Base-by-base conservation (phyloP, 1,140 invertebrate genomes). In the Euwallacea similis region DNA sequence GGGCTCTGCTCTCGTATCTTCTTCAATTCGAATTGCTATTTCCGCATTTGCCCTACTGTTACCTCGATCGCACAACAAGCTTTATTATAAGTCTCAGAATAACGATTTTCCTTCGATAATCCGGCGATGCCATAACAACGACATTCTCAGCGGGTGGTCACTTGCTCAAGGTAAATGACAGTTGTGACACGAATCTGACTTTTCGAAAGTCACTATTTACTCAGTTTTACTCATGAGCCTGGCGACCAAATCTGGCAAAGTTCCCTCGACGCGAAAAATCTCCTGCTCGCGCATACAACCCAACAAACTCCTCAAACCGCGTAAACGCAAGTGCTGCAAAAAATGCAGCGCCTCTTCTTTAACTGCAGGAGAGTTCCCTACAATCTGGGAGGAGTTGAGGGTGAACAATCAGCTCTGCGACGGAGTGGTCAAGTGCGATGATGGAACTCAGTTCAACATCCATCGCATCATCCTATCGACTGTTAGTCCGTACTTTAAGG, bases 381-480 rank as follows among this genome's bases (percentile, higher is more conserved):
- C 62, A 9, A 64, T 64, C n/a, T 89, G 87, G 87, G 86, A 85
- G 71, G 88, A 89, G 78, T 79, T 89, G 47, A 84, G 88, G 76
- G 81, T 82, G 54, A 85, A 86, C 66, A 82, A 81, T 66, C 85
- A 88, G 73, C 81, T 88, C 7, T 88, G 86, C 76, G 87, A 88
- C 80, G 87, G 86, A 6, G 80, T 82, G 10, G 84, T 88, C 46
- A 77, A 81, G 58, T 86, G 86, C 76, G 84, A 84, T 50, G 88
- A 88, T 76, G 87, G 88, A 63, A 83, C 85, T 75, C 83, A 84
- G 53, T 88, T 90, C 74, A 81, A 84, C 69, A 84, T 90, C 42
- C 89, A 91, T 73, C 78, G 89, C 67, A 85, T 86, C 7, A 87
- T 91, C 71, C 79, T 91, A 71, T 87, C 88, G 7, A 85, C 88